Evolutionary conservation across 1,140 invertebrate genomes (phyloP), one percentile per base, ranked within the genome.

Genomic region (Antheraea pernyi): DNA sequence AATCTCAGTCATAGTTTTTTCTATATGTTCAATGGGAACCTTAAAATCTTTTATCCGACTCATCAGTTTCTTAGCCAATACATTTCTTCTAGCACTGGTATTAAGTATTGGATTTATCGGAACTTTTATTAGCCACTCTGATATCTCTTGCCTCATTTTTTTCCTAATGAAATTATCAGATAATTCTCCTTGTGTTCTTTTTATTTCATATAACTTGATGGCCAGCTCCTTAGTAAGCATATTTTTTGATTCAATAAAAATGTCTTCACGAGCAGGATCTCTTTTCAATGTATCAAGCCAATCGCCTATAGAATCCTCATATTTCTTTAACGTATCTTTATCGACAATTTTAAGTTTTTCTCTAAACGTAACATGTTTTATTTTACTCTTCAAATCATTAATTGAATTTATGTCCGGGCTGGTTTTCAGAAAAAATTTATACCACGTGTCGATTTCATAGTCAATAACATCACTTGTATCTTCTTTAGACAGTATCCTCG

Each of bases 241-340:
- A 42, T 70, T 59, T 42, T 65, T 37, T 42, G 65, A 18, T 70
- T 59, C 11, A 8, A 19, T n/a, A 70, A 65, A 8, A 22, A 11
- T 42, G 7, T 58, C 19, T 46, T 8, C 13, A 42, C 46, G 46
- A 53, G 46, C 46, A 53, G 46, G 63, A 37, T 66, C 60, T 16
- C 48, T 48, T 22, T 59, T 30, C 30, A 70, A 53, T 3, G 37
- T 30, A n/a, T 69, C 67, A 19, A 73, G 48, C 71, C 71, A 73
- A 16, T 69, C 64, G 22, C 69, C 71, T 19, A 73, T 64, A 36
- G 67, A 66, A 39, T 73, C 67, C 66, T 73, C 71, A 42, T 73
- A 73, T 59, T 59, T n/a, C 22, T 61, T 66, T 5, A 73, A 64
- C 10, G 53, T 2, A 19, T 22, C 19, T 53, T 68, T 65, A 19